phyloP scores from a whole-genome alignment of 2,888 invertebrate species.

The Synanthedon myopaeformis region DNA sequence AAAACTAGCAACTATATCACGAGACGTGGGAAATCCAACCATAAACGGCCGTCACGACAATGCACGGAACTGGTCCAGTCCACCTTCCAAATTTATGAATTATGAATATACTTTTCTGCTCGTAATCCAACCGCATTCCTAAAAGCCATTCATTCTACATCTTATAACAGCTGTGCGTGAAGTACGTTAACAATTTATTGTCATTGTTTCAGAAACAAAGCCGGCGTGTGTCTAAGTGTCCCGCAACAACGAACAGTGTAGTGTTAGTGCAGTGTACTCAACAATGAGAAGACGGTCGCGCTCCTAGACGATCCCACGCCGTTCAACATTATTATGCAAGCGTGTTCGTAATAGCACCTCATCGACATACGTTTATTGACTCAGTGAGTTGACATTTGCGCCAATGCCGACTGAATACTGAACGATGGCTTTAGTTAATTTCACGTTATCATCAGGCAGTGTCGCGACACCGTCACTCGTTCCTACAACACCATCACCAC shows the following conservation, averaged over 20 bases:
- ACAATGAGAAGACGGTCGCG: conserved; percentile 42
- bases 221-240: conserved; percentile 14
- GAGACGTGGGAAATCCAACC: conserved; percentile 56
- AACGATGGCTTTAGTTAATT: conserved; percentile 62
- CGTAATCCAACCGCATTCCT: not conserved
- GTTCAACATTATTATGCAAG: conserved; percentile 41
- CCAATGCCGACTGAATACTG: conserved; percentile 46
- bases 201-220: conserved; percentile 42
- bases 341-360: conserved; percentile 30
- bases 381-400: conserved; percentile 42
- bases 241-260: conserved; percentile 14
- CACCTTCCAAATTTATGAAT: not conserved
- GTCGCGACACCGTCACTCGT: conserved; percentile 43
- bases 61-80: conserved; percentile 24
- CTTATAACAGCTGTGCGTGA: not conserved
- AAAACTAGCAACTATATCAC: conserved; percentile 55
- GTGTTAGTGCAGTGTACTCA: conserved; percentile 37
- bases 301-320: conserved; percentile 31
- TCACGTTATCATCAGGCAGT: conserved; percentile 42
- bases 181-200: not conserved
- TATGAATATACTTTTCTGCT: not conserved
- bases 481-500: conserved; percentile 37
- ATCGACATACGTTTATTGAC: conserved; percentile 25
- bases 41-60: conserved; percentile 29
- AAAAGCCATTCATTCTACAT: not conserved